A percentile compares a stretch with the other conserved stretches of the same genome.
phyloP scores from a whole-genome alignment of 2,797 vertebrate genomes.

The Periparus ater region DNA sequence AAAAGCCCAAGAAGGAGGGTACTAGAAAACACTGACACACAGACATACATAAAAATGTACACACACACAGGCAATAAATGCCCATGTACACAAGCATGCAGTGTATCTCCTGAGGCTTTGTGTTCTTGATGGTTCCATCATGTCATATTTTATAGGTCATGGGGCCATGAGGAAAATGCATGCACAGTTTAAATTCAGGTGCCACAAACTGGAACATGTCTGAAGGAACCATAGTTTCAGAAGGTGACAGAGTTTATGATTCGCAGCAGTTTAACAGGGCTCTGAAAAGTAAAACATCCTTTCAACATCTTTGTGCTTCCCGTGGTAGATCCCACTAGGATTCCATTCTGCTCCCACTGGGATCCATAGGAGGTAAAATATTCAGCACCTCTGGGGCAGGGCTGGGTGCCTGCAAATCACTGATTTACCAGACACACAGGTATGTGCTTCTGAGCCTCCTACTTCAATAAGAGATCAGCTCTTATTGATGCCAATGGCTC shows the following conservation, averaged over 20 bases:
- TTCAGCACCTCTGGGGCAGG: background rate
- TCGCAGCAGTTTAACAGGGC: background rate
- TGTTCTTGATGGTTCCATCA: background rate
- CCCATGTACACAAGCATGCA: rapidly evolving
- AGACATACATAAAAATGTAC: background rate
- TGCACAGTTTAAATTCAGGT: background rate
- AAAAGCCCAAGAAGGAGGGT: background rate
- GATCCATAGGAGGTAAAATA: background rate
- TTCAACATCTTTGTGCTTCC: background rate
- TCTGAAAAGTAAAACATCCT: background rate
- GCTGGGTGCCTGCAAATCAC: background rate
- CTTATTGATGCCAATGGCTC: background rate
- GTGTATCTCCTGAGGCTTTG: background rate
- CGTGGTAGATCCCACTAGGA: background rate
- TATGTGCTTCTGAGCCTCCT: background rate
- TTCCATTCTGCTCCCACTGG: background rate
- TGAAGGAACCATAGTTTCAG: background rate
- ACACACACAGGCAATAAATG: background rate
- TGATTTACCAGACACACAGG: background rate
- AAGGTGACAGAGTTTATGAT: background rate
- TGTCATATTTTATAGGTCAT: background rate
- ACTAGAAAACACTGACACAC: background rate
- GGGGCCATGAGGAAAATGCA: background rate
- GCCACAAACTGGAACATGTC: background rate
- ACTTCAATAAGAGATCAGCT: background rate